Conservation (phyloP, 2,797 vertebrate species). For the Sebastes dallii region DNA sequence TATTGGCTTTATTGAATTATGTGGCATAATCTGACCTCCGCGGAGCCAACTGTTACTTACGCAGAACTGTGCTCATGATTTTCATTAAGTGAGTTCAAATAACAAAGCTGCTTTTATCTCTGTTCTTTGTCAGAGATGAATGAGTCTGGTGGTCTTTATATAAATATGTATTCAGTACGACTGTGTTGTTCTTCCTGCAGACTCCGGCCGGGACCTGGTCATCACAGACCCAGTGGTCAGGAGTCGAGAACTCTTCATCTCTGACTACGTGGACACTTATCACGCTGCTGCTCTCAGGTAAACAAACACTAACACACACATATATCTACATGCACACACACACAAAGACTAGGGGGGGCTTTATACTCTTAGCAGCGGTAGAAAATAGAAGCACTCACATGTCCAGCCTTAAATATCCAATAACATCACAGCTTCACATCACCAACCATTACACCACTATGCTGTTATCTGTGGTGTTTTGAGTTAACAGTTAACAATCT, state of each 20-base stretch:
- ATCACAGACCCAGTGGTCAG: constrained; percentile 98
- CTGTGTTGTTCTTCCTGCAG: constrained; percentile 71
- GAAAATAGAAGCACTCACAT: background rate
- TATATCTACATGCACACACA: background rate
- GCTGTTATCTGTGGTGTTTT: background rate
- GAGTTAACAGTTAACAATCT: background rate
- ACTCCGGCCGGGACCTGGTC: constrained; percentile 96
- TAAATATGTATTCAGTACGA: background rate
- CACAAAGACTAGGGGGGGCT: background rate
- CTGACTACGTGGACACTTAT: constrained; percentile 98
- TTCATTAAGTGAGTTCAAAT: constrained; percentile 35
- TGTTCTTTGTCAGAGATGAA: constrained; percentile 18
- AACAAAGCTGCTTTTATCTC: background rate
- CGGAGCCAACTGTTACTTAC: constrained; percentile 31
- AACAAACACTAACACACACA: constrained; percentile 45
- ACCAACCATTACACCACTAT: background rate
- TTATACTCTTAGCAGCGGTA: background rate
- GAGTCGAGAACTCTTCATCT: constrained; percentile 99
- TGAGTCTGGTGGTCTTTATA: background rate
- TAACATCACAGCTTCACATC: background rate
- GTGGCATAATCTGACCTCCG: constrained; percentile 45
- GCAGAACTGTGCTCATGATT: constrained; percentile 28
- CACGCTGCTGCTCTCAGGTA: constrained; percentile 98
- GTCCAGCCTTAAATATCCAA: background rate
- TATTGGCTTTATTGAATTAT: constrained; percentile 66